These are phyloP conservation scores for Lasiommata megera DNA, from an alignment of 2,888 invertebrate species.

Conservation along the genomic window DNA sequence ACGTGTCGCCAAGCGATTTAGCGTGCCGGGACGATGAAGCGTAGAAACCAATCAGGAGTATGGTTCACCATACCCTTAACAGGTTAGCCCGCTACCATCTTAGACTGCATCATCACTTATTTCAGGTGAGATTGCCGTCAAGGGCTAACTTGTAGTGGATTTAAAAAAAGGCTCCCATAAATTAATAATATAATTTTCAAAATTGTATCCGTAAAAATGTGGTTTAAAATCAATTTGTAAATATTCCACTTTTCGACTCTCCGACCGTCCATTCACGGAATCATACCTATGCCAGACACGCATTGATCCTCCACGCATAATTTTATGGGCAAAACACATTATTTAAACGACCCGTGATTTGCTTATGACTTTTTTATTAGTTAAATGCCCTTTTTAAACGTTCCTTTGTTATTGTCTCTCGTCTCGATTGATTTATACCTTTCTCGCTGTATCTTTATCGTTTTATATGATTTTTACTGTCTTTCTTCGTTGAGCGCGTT, in stretches of 20 bases:
- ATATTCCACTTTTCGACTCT: not conserved
- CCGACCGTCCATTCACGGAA: not conserved
- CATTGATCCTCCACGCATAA: not conserved
- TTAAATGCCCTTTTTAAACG: conserved; percentile 16
- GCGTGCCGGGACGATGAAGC: no score
- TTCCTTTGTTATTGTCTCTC: conserved; percentile 9
- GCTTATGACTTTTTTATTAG: conserved; percentile 22
- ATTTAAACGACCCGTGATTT: conserved; percentile 5
- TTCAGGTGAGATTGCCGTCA: no score
- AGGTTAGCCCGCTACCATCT: no score
- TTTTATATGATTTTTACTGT: conserved; percentile 10
- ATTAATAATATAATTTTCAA: no score
- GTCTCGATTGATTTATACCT: conserved; percentile 17
- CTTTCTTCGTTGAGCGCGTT: conserved; percentile 13
- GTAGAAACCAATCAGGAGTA: no score
- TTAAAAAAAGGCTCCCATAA: no score
- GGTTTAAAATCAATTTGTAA: not conserved
- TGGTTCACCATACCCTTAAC: no score
- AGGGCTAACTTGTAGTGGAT: no score
- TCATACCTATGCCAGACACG: conserved; percentile 2
- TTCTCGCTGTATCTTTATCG: not conserved
- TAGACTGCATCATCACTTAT: no score
- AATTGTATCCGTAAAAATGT: no score
- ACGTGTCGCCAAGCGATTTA: no score
- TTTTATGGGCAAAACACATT: not conserved